Evolutionary conservation across 2,113 vertebrate species (phyloP).

Genomic region (Odontophorus gujanensis): DNA sequence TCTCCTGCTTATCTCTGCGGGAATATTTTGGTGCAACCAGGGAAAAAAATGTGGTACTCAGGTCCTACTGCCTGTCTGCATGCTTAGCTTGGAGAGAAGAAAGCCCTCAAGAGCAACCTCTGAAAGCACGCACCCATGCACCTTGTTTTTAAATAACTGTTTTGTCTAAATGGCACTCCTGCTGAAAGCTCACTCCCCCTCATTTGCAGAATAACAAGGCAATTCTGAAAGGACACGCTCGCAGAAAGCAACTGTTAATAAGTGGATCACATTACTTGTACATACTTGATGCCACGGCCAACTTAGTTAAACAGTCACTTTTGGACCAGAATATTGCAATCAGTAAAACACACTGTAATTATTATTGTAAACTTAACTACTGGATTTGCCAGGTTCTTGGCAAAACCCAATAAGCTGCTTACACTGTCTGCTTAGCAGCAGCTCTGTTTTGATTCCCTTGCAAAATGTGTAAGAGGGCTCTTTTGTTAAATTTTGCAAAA

Average conservation of each 20-base stretch:
- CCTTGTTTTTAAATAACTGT: background rate
- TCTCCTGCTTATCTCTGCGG: background rate
- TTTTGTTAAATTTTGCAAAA: constrained; percentile 11
- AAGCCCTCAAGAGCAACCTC: constrained; percentile 13
- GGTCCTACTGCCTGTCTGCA: background rate
- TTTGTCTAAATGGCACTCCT: background rate
- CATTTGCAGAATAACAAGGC: background rate
- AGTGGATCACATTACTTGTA: constrained; percentile 18
- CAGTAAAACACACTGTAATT: constrained; percentile 21
- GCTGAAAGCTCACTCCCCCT: background rate
- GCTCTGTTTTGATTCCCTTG: constrained; percentile 15
- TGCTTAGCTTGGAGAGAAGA: background rate
- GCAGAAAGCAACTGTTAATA: background rate
- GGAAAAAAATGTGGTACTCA: background rate
- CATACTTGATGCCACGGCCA: background rate
- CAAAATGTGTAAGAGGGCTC: background rate
- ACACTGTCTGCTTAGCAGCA: background rate
- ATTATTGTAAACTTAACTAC: constrained; percentile 46
- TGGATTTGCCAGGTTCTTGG: constrained; percentile 40
- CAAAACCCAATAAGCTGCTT: constrained; percentile 29
- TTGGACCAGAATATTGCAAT: constrained; percentile 17
- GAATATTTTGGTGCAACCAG: background rate
- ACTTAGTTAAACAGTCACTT: constrained; percentile 30
- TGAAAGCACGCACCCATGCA: background rate
- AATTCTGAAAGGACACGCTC: background rate